Percentiles rank a stretch among this genome's conserved stretches.
Conservation (phyloP, 2,888 invertebrate genomes). For the Sinohyriopsis cumingii region DNA sequence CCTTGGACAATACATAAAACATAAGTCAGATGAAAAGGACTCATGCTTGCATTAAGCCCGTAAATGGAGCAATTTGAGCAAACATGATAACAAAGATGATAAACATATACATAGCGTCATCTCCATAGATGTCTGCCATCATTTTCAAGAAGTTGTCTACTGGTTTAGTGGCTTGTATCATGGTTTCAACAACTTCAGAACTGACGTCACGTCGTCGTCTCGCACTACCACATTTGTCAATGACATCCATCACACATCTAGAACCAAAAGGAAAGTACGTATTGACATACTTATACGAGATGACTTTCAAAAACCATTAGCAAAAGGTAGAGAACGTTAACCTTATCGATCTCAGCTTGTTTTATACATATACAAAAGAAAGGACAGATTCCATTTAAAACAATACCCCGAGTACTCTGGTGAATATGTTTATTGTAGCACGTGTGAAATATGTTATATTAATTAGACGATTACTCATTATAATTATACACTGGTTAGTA, state of each 20-base stretch:
- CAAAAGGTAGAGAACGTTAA: no score
- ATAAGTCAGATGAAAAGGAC: no score
- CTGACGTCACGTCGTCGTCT: slow-evolving; percentile 19
- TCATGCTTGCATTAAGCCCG: background rate
- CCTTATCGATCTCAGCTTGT: no score
- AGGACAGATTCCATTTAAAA: no score
- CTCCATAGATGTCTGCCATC: slow-evolving; percentile 29
- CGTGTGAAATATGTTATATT: no score
- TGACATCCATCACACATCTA: slow-evolving; percentile 21
- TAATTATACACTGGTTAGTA: no score
- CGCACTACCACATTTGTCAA: slow-evolving; percentile 14
- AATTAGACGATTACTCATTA: no score
- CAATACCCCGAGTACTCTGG: no score
- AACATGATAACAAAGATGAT: background rate
- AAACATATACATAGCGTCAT: slow-evolving; percentile 25
- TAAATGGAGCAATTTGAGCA: background rate
- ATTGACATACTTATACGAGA: background rate
- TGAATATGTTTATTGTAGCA: no score
- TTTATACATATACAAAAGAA: no score
- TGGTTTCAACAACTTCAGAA: slow-evolving; percentile 23
- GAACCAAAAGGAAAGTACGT: background rate
- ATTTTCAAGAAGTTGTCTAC: slow-evolving; percentile 29
- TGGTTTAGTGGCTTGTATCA: slow-evolving; percentile 21
- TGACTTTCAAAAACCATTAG: no score
- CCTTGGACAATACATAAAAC: no score